Percentiles rank a stretch among this genome's conserved stretches.
Evolutionary conservation across 2,113 vertebrate species (phyloP).

Genomic region (Formicarius rufipectus): DNA sequence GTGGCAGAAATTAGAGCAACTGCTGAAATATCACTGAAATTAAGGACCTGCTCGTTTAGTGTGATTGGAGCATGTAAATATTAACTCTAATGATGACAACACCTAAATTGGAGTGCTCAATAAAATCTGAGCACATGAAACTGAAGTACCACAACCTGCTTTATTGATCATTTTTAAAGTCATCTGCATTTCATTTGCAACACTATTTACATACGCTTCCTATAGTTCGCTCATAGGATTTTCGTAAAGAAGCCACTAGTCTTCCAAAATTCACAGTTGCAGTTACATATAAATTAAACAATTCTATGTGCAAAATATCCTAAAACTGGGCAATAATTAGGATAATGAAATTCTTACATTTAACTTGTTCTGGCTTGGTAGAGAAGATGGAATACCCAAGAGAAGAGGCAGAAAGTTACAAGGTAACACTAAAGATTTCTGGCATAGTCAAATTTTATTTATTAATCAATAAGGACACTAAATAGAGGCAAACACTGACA

Average conservation of each 20-base stretch:
- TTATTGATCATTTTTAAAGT: constrained; percentile 48
- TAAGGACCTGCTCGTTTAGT: constrained; percentile 61
- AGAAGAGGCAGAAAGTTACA: neutral
- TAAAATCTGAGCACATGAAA: constrained; percentile 44
- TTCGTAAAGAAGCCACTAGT: neutral
- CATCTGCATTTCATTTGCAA: constrained; percentile 25
- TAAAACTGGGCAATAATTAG: neutral
- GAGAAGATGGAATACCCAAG: neutral
- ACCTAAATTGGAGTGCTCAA: constrained; percentile 61
- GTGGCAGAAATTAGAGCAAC: constrained; percentile 63
- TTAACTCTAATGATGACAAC: constrained; percentile 65
- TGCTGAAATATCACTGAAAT: constrained; percentile 59
- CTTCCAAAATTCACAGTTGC: neutral
- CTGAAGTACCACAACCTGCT: constrained; percentile 52
- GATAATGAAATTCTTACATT: neutral
- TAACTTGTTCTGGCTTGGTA: neutral
- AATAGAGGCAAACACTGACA: neutral
- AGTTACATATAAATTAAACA: neutral
- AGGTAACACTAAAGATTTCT: neutral
- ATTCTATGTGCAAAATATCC: neutral
- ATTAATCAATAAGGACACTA: neutral
- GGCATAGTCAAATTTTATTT: neutral
- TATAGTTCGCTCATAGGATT: neutral
- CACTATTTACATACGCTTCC: neutral
- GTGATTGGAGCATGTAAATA: constrained; percentile 71